Conservation (phyloP, 2,888 invertebrate species). For the Magallana nippona region DNA sequence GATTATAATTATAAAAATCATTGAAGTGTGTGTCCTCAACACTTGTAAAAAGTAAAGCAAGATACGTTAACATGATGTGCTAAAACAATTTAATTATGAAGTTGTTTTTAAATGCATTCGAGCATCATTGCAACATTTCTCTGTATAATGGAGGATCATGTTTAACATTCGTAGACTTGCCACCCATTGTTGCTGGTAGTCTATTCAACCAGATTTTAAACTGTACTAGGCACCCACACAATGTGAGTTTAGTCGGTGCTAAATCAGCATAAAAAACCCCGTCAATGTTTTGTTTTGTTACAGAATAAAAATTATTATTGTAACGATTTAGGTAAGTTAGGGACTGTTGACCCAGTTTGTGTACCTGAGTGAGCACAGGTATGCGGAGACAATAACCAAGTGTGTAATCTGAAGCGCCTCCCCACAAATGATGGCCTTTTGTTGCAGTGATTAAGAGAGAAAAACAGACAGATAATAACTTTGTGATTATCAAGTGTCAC, state of each 20-base stretch:
- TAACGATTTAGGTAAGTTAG: slow-evolving; percentile 24
- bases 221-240: neutral
- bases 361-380: slow-evolving; percentile 19
- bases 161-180: no score
- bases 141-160: no score
- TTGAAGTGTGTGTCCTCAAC: no score
- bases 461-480: neutral
- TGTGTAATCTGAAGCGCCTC: slow-evolving; percentile 15
- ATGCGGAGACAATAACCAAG: slow-evolving; percentile 22
- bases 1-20: no score
- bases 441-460: slow-evolving; percentile 18
- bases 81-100: no score
- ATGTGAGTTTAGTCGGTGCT: neutral
- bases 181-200: neutral
- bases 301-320: slow-evolving; percentile 29
- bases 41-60: no score
- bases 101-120: no score
- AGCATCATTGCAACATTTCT: no score
- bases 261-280: slow-evolving; percentile 4
- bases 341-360: slow-evolving; percentile 19
- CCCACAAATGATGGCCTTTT: slow-evolving; percentile 8
- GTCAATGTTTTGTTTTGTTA: slow-evolving; percentile 21
- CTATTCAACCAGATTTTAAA: slow-evolving; percentile 2
- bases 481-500: neutral
- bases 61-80: no score